phyloP scores from a whole-genome alignment of 2,113 vertebrate genomes.

The Nerophis lumbriciformis region DNA sequence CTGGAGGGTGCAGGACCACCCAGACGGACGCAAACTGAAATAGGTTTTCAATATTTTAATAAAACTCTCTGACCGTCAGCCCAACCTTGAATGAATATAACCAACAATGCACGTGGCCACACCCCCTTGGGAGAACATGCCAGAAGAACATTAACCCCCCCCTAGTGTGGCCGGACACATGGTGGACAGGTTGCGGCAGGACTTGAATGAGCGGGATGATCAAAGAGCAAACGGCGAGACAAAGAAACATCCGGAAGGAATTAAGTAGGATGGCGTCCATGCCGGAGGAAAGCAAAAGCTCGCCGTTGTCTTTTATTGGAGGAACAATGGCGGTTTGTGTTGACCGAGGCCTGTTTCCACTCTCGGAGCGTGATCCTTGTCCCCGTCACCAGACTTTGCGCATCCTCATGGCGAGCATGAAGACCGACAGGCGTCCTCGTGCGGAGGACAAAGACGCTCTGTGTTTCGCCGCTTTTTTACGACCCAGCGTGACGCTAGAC shows the following conservation, averaged over 20 bases:
- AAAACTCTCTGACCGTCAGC: too few species aligned
- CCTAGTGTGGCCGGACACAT: too few species aligned
- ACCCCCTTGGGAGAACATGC: too few species aligned
- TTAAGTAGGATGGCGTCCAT: constrained; percentile 11
- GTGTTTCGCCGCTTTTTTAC: too few species aligned
- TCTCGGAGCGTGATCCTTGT: not conserved
- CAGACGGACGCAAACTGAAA: constrained; percentile 56
- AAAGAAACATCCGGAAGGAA: constrained; percentile 8
- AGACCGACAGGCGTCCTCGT: too few species aligned
- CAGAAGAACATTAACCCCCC: too few species aligned
- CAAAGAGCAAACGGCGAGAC: constrained; percentile 3
- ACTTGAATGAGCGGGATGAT: not conserved
- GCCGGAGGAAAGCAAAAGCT: constrained; percentile 1
- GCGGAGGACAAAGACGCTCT: too few species aligned
- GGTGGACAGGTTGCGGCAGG: not conserved
- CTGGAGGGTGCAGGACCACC: constrained; percentile 67
- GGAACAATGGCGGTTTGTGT: constrained; percentile 51
- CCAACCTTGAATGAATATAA: too few species aligned
- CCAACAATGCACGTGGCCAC: too few species aligned
- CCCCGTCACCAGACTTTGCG: too few species aligned
- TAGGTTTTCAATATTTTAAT: too few species aligned
- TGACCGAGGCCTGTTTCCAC: constrained; percentile 25
- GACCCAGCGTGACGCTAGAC: not conserved
- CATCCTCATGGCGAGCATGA: too few species aligned
- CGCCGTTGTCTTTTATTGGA: constrained; percentile 38